phyloP scores from a whole-genome alignment of 2,888 invertebrate genomes.

The Ecdyonurus torrentis region DNA sequence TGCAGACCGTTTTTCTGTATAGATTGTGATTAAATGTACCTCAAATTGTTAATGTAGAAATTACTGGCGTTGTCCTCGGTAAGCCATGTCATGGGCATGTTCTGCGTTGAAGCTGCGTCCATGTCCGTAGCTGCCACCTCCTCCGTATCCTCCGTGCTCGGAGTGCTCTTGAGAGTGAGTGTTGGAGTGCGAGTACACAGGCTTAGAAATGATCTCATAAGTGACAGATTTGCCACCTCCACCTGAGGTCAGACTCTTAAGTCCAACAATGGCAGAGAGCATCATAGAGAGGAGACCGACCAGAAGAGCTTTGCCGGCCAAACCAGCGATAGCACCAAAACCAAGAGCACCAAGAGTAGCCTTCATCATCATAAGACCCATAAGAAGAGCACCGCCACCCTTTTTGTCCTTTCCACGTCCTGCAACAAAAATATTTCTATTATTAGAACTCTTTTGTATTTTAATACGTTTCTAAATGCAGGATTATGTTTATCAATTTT shows the following conservation, averaged over 20 bases:
- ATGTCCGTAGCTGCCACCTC: slow-evolving; percentile 5
- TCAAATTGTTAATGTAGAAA: no score
- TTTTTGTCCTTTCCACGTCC: slow-evolving; percentile 23
- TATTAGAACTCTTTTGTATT: no score
- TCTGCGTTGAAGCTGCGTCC: slow-evolving; percentile 20
- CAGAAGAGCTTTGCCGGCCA: slow-evolving; percentile 72
- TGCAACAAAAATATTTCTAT: not conserved
- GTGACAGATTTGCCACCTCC: slow-evolving; percentile 41
- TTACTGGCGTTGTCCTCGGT: slow-evolving; percentile 7
- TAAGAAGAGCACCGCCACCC: slow-evolving; percentile 21
- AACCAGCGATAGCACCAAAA: slow-evolving; percentile 53
- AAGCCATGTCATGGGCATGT: slow-evolving; percentile 15
- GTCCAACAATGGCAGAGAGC: slow-evolving; percentile 55
- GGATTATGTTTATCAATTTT: no score
- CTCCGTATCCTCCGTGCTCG: slow-evolving; percentile 5
- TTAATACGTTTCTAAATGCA: no score
- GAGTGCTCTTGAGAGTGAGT: slow-evolving; percentile 28
- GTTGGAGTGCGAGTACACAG: slow-evolving; percentile 53
- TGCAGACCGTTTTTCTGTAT: no score
- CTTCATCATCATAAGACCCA: slow-evolving; percentile 41
- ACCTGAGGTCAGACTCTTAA: slow-evolving; percentile 46
- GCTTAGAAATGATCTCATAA: slow-evolving; percentile 71
- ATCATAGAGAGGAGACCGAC: slow-evolving; percentile 64
- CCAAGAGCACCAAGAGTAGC: slow-evolving; percentile 59
- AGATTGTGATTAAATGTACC: no score